Evolutionary conservation across 2,888 invertebrate species (phyloP), one percentile per base, ranked within the genome.

Genomic region (Lissocephala sabroskyi): DNA sequence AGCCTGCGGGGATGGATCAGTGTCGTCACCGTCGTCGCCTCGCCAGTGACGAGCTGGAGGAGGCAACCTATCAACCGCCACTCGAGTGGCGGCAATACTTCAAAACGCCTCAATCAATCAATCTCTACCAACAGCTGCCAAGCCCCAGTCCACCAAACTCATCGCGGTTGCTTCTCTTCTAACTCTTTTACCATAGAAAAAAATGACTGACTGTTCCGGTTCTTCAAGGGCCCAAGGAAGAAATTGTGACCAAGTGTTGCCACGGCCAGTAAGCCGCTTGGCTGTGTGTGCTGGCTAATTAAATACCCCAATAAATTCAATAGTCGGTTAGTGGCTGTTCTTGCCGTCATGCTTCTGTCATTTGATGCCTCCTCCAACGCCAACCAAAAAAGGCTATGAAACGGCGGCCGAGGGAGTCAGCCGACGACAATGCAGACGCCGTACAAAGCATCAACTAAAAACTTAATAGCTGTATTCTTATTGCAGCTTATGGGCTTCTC

Each of bases 281-380:
- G 33, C 14, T 13, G 14, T 37, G 40, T 48, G n/a, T 59, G 54
- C 52, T 53, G 75, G 61, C 66, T 68, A 75, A 67, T 67, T 67
- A 75, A 75, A 67, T 71, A 66, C 63, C 64, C 71, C 71, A 67
- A 75, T 75, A 67, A 70, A 67, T 75, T 63, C 71, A 75, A 75
- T 66, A 71, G 63, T 35, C 35, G 23, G 3, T 23, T 23, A 5
- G 23, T n/a, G n/a, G n/a, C n/a, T n/a, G n/a, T n/a, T n/a, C n/a
- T n/a, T n/a, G n/a, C n/a, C n/a, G n/a, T n/a, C n/a, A n/a, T n/a
- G n/a, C n/a, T n/a, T n/a, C n/a, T n/a, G n/a, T n/a, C n/a, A n/a
- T n/a, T n/a, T n/a, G n/a, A n/a, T 23, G 4, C 23, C 16, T 16
- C 2, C 7, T 5, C 1, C 41, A 3, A 1, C 32, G 11, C 2